Evolutionary conservation across 1,140 invertebrate genomes (phyloP).

Genomic region (Babylonia areolata): DNA sequence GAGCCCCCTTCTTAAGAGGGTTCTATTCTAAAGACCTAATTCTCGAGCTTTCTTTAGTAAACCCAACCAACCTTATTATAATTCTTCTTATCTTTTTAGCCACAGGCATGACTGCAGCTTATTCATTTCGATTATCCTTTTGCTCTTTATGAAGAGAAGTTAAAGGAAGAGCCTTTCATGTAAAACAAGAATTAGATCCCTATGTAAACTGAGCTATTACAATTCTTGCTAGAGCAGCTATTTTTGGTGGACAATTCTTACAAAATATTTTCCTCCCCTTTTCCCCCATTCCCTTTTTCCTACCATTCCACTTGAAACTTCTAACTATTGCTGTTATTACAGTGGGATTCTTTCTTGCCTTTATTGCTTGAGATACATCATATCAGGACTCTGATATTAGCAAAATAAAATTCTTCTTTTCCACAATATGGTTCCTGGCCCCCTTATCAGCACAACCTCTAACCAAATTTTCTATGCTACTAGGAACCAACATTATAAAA

Average conservation of each 20-base stretch:
- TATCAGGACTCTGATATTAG: neutral
- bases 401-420: neutral
- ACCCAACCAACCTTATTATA: neutral
- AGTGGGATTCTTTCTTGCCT: neutral
- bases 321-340: neutral
- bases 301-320: neutral
- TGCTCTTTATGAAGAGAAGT: neutral
- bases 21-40: slow-evolving; percentile 17
- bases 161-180: neutral
- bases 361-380: neutral
- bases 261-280: neutral
- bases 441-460: neutral
- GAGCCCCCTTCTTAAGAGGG: neutral
- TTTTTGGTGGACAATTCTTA: neutral
- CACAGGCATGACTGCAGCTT: neutral
- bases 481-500: neutral
- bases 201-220: neutral
- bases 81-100: neutral
- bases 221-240: neutral
- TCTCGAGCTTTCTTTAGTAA: neutral
- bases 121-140: neutral
- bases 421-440: neutral
- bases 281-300: neutral
- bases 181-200: neutral
- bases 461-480: neutral